Evolutionary conservation across 2,113 vertebrate genomes (phyloP).

Genomic region (Hypomesus transpacificus): DNA sequence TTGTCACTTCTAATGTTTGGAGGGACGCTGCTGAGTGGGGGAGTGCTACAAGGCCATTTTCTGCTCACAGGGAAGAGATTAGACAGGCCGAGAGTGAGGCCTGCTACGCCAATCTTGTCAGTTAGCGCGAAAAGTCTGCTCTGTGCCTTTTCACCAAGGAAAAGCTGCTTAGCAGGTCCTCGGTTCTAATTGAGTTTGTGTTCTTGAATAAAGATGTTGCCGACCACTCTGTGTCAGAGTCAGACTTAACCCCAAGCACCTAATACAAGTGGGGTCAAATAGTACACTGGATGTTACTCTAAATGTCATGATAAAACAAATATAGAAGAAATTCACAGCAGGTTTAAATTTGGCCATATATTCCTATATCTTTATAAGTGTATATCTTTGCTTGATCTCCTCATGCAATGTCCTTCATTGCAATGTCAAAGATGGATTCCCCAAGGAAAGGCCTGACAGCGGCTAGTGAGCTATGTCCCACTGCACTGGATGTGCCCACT

Average conservation of each 20-base stretch:
- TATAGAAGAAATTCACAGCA: no score
- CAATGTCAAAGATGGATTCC: neutral
- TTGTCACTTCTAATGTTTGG: conserved; percentile 38
- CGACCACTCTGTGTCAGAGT: no score
- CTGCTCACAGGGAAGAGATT: conserved; percentile 23
- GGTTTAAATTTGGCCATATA: no score
- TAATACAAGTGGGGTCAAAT: neutral
- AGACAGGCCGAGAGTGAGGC: conserved; percentile 5
- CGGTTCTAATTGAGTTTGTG: conserved; percentile 26
- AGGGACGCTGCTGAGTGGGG: conserved; percentile 31
- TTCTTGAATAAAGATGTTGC: neutral
- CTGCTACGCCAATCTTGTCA: conserved; percentile 23
- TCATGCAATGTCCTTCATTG: no score
- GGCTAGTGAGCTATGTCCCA: neutral
- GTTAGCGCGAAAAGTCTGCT: conserved; percentile 5
- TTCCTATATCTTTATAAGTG: no score
- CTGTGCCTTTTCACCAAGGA: conserved; percentile 12
- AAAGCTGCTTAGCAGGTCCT: conserved; percentile 32
- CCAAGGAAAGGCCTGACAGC: neutral
- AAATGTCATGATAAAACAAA: no score
- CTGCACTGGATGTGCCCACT: neutral
- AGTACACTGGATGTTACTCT: neutral
- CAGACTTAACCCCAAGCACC: neutral
- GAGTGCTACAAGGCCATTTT: conserved; percentile 31
- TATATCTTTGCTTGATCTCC: no score